These are phyloP conservation scores for Tretioscincus oriximinensis DNA, from an alignment of 2,113 vertebrate species.

Conservation along the genomic window DNA sequence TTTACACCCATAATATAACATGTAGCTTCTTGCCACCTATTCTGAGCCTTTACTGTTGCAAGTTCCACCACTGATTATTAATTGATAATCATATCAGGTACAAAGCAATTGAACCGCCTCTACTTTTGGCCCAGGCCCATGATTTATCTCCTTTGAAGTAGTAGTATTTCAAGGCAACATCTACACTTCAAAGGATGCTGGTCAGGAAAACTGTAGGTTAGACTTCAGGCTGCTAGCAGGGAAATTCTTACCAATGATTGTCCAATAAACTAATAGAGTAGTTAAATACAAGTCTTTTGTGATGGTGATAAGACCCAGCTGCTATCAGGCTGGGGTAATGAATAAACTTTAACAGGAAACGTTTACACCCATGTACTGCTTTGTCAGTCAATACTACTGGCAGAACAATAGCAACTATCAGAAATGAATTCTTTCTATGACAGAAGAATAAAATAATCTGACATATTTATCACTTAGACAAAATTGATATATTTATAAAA, in stretches of 20 bases:
- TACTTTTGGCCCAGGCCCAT: slow-evolving; percentile 2
- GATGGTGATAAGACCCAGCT: slow-evolving; percentile 55
- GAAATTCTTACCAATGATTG: slow-evolving; percentile 62
- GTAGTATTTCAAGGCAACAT: slow-evolving; percentile 47
- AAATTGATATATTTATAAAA: slow-evolving; percentile 51
- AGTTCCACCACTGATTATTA: slow-evolving; percentile 58
- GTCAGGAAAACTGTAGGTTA: slow-evolving; percentile 31
- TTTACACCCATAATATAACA: not conserved
- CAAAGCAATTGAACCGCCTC: slow-evolving; percentile 29
- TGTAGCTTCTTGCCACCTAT: not conserved
- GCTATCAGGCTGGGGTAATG: slow-evolving; percentile 53
- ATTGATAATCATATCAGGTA: slow-evolving; percentile 38
- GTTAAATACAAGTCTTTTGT: slow-evolving; percentile 57
- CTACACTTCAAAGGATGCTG: slow-evolving; percentile 64
- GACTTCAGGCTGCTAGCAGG: slow-evolving; percentile 36
- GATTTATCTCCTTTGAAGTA: slow-evolving; percentile 44
- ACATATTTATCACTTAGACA: not conserved
- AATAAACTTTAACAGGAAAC: slow-evolving; percentile 55
- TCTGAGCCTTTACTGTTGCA: slow-evolving; percentile 3
- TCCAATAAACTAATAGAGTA: slow-evolving; percentile 54
- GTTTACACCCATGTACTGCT: slow-evolving; percentile 28
- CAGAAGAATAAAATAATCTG: slow-evolving; percentile 49
- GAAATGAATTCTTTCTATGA: slow-evolving; percentile 52
- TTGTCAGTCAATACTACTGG: slow-evolving; percentile 43
- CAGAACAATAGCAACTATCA: slow-evolving; percentile 55